Conservation (phyloP, 1,140 invertebrate species). For the Mactra quadrangularis region DNA sequence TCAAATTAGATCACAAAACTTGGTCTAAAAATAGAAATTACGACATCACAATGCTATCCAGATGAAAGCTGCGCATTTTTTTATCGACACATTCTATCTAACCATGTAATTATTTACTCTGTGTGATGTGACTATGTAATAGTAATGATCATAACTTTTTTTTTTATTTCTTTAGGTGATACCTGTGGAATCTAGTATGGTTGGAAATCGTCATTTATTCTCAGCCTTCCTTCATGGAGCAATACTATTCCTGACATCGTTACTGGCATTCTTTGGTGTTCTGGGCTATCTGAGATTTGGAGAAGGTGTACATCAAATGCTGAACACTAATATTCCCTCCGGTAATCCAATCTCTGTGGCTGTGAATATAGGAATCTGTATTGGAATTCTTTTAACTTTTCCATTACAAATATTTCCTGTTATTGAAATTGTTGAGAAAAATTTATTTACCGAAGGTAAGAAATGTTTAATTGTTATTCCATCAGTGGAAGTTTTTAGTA, state of each 20-base stretch:
- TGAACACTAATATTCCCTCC: slow-evolving; percentile 76
- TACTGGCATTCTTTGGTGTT: slow-evolving; percentile 77
- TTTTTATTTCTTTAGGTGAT: slow-evolving; percentile 73
- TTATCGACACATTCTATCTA: too few species aligned
- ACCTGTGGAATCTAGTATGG: slow-evolving; percentile 82
- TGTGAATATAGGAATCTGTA: slow-evolving; percentile 77
- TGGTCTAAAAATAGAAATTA: too few species aligned
- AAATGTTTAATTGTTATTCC: not conserved
- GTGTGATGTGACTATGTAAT: too few species aligned
- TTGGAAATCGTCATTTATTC: slow-evolving; percentile 80
- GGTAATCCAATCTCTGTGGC: slow-evolving; percentile 62
- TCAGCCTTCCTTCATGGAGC: slow-evolving; percentile 76
- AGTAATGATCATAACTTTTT: not conserved
- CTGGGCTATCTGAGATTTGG: slow-evolving; percentile 81
- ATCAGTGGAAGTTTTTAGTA: too few species aligned
- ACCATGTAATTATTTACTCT: too few species aligned
- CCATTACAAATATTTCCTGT: slow-evolving; percentile 81
- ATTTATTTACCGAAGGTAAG: slow-evolving; percentile 77
- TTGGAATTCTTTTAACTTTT: slow-evolving; percentile 80
- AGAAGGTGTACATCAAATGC: slow-evolving; percentile 75
- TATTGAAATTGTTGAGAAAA: slow-evolving; percentile 78
- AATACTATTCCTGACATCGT: slow-evolving; percentile 65
- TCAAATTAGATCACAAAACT: too few species aligned
- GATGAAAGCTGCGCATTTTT: too few species aligned
- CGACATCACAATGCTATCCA: too few species aligned